These are phyloP conservation scores for Petrosia ficiformis DNA, from an alignment of 37 sponge, comb jelly and placozoan species.

Conservation along the genomic window DNA sequence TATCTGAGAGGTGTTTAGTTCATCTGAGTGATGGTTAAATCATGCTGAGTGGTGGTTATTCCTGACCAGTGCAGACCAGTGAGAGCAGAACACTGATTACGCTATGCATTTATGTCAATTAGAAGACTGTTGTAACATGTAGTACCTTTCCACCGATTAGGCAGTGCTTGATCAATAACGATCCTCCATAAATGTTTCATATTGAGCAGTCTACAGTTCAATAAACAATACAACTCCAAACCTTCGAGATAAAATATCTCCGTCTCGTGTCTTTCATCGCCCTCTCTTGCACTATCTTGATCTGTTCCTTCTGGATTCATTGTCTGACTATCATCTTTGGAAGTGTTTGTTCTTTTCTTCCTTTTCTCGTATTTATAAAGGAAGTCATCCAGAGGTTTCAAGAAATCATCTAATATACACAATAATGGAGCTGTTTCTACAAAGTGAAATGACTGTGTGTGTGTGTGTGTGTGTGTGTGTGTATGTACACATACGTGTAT, in stretches of 20 bases:
- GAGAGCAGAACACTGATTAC: too few species aligned
- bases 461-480: too few species aligned
- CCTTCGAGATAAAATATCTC: constrained; percentile 13
- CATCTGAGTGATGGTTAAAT: too few species aligned
- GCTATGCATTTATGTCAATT: too few species aligned
- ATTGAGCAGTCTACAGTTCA: constrained; percentile 25
- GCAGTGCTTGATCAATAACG: background rate
- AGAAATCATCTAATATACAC: constrained; percentile 30
- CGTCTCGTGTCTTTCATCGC: too few species aligned
- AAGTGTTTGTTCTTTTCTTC: background rate
- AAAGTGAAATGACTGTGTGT: constrained; percentile 31
- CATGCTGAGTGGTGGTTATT: too few species aligned
- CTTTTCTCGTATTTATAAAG: too few species aligned
- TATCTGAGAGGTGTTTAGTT: too few species aligned
- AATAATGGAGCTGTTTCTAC: constrained; percentile 44
- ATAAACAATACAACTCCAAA: constrained; percentile 58
- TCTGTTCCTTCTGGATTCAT: background rate
- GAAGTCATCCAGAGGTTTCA: constrained; percentile 20
- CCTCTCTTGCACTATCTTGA: too few species aligned
- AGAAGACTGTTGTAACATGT: too few species aligned
- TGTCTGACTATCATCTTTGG: background rate
- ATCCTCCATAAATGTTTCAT: constrained; percentile 33
- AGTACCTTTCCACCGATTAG: background rate
- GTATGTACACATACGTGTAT: too few species aligned
- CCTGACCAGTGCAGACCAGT: too few species aligned